Evolutionary conservation across 2,797 vertebrate species (phyloP).

Genomic region (Sparus aurata): DNA sequence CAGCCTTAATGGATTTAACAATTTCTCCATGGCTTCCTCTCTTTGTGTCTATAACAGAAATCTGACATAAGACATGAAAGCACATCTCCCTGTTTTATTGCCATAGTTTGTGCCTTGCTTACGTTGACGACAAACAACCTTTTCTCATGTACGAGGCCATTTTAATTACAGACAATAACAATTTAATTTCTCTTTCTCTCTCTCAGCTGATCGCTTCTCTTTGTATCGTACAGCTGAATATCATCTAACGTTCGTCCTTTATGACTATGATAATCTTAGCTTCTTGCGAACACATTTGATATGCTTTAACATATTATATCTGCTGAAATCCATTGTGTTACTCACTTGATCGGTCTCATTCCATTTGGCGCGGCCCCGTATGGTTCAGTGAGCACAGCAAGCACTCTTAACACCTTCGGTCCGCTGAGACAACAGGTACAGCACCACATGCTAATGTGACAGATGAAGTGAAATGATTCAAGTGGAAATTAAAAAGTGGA

Average conservation of each 20-base stretch:
- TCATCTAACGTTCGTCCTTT: neutral
- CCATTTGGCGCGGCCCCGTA: slow-evolving; percentile 28
- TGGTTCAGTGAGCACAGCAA: slow-evolving; percentile 39
- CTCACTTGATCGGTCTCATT: slow-evolving; percentile 15
- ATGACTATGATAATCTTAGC: neutral
- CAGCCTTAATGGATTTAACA: slow-evolving; percentile 11
- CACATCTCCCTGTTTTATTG: neutral
- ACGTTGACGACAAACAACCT: neutral
- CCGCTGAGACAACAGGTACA: slow-evolving; percentile 25
- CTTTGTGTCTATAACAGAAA: neutral
- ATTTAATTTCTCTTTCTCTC: neutral
- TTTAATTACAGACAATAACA: slow-evolving; percentile 40
- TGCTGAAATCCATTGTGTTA: slow-evolving; percentile 17
- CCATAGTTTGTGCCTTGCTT: neutral
- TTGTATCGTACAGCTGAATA: slow-evolving; percentile 11
- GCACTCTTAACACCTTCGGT: slow-evolving; percentile 32
- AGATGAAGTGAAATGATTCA: slow-evolving; percentile 13
- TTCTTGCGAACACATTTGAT: neutral
- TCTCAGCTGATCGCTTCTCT: slow-evolving; percentile 20
- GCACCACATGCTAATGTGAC: slow-evolving; percentile 23
- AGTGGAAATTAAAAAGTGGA: slow-evolving; percentile 3
- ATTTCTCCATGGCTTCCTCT: neutral
- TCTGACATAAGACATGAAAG: neutral
- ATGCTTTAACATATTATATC: slow-evolving; percentile 1
- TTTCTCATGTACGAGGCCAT: slow-evolving; percentile 18